Base-by-base conservation (phyloP, 2,888 invertebrate genomes). In the Crematogaster levior region DNA sequence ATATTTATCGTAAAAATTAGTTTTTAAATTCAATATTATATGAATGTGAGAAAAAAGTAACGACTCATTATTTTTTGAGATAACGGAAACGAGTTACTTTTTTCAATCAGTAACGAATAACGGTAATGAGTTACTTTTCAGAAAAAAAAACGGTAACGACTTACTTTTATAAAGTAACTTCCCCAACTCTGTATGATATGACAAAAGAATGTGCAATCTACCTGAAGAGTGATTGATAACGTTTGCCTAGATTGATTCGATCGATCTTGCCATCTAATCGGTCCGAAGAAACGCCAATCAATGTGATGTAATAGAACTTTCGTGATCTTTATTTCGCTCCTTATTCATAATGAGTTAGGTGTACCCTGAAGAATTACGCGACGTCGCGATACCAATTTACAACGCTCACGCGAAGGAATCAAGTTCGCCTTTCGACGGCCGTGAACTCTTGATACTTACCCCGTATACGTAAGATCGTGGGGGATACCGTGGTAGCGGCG, bases 401-500 rank as follows among this genome's bases (percentile, higher is more conserved):
- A 21, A 9, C n/a, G 10, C 43, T 77, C 65, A 66, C 53, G 43
- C 56, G 27, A 46, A 21, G 24, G 40, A 66, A 68, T 34, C 40
- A 24, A 43, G n/a, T 58, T 43, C 6, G 43, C 56, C 56, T 30
- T 66, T 66, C 53, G 30, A 56, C 56, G 43, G 72, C 82, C 63
- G 83, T 81, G 86, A 85, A 80, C n/a, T 58, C 46, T 84, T 87
- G 80, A 90, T 93, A 94, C 94, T 94, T 92, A 94, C 94, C 93
- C 94, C 94, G 88, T 93, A 92, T 86, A 91, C 92, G 85, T 94
- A 94, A 84, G 96, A 96, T 94, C 96, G 96, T 92, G 98, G 97
- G 93, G 98, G 98, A 95, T 97, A 98, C 95, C 97, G 96, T 95
- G 98, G 98, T 95, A 98, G 98, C 93, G 98, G 98, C 92, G 97